Evolutionary conservation across 2,888 invertebrate species (phyloP).

Genomic region (Steromphala cineraria): DNA sequence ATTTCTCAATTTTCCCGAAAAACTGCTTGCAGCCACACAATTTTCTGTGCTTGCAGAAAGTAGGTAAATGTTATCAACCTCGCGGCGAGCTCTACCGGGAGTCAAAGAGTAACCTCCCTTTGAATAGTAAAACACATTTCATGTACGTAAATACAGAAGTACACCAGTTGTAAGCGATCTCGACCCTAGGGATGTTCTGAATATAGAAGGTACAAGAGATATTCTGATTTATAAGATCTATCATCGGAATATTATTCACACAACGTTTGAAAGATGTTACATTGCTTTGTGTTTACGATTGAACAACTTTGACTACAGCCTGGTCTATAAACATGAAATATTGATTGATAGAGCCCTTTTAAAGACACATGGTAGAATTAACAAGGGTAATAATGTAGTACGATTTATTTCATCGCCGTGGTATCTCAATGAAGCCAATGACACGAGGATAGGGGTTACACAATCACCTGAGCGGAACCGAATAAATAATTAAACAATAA

Average conservation of each 20-base stretch:
- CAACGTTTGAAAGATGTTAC: too few species aligned
- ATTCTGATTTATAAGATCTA: too few species aligned
- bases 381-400: neutral
- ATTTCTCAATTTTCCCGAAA: neutral
- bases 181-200: too few species aligned
- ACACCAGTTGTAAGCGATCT: too few species aligned
- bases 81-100: neutral
- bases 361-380: neutral
- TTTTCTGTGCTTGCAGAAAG: neutral
- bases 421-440: neutral
- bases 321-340: neutral
- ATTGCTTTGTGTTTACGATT: too few species aligned
- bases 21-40: neutral
- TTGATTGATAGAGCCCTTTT: neutral
- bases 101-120: neutral
- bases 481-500: constrained; percentile 1
- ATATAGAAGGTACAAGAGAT: too few species aligned
- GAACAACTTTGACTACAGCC: too few species aligned
- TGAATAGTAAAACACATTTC: neutral
- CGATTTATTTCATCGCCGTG: neutral
- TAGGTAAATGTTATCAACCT: neutral
- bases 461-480: neutral
- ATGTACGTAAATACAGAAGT: too few species aligned
- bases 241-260: too few species aligned
- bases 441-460: neutral